Evolutionary conservation across 2,797 vertebrate genomes (phyloP).

Genomic region (Otus scops): DNA sequence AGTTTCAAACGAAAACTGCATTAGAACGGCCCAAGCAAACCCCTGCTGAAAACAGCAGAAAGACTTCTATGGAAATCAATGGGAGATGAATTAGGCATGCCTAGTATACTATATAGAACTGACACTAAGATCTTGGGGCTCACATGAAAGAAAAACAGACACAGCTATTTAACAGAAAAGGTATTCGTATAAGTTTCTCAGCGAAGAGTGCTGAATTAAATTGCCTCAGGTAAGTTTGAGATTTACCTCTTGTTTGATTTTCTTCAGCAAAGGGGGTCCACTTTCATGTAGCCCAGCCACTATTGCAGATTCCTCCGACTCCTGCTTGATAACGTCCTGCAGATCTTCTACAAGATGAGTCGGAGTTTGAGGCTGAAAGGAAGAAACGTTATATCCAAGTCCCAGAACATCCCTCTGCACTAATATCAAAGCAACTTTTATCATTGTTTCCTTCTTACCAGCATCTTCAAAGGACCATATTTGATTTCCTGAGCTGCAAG

Average conservation of each 20-base stretch:
- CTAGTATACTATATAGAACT: constrained; percentile 42
- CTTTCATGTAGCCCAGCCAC: constrained; percentile 78
- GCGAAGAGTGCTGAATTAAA: constrained; percentile 51
- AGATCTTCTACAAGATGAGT: constrained; percentile 86
- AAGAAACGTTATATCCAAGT: constrained; percentile 26
- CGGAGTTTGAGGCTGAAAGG: constrained; percentile 83
- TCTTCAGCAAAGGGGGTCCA: constrained; percentile 90
- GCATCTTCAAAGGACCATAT: constrained; percentile 89
- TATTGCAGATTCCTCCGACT: constrained; percentile 90
- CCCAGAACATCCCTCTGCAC: constrained; percentile 34
- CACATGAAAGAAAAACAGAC: constrained; percentile 58
- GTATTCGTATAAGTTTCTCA: constrained; percentile 42
- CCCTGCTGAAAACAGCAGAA: constrained; percentile 62
- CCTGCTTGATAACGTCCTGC: constrained; percentile 93
- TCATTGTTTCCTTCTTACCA: constrained; percentile 81
- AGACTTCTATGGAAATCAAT: constrained; percentile 65
- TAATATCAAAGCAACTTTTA: constrained; percentile 30
- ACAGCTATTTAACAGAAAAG: constrained; percentile 50
- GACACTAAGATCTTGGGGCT: constrained; percentile 49
- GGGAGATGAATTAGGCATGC: constrained; percentile 60
- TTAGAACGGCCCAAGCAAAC: constrained; percentile 51
- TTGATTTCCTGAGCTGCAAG: constrained; percentile 90
- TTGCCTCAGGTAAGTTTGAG: constrained; percentile 47
- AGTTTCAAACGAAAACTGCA: constrained; percentile 59
- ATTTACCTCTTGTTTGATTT: constrained; percentile 97